Conservation (phyloP, 2,888 invertebrate species). For the Himalopsyche anomala region DNA sequence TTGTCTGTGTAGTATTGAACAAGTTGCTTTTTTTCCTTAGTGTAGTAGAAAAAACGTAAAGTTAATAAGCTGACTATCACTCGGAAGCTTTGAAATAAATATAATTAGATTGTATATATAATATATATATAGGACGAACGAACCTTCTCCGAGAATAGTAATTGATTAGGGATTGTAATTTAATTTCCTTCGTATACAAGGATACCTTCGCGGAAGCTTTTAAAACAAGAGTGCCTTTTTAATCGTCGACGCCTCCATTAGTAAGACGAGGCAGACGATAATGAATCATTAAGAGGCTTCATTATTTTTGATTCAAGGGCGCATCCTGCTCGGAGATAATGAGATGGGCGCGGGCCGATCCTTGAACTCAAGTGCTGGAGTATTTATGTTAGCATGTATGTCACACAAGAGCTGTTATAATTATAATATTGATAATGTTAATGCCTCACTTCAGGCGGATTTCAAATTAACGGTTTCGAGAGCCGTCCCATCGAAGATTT, state of each 20-base stretch:
- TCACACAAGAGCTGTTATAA: background rate
- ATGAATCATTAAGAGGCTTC: constrained; percentile 30
- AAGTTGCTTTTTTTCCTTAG: no score
- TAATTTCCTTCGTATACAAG: background rate
- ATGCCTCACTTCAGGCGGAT: background rate
- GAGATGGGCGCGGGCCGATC: background rate
- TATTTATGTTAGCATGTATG: background rate
- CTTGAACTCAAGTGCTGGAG: background rate
- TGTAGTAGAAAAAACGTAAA: no score
- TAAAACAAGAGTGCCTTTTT: constrained; percentile 31
- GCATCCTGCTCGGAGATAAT: background rate
- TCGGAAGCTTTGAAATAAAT: background rate
- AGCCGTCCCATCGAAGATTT: background rate
- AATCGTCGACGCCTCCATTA: constrained; percentile 26
- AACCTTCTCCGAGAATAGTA: background rate
- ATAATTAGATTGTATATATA: background rate
- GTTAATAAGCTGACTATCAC: background rate
- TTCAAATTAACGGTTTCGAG: background rate
- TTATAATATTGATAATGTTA: background rate
- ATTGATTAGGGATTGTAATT: constrained; percentile 16
- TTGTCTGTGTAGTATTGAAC: no score
- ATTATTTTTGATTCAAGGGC: constrained; percentile 32
- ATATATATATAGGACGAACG: background rate
- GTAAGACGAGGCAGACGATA: constrained; percentile 8
- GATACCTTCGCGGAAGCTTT: constrained; percentile 29